Evolutionary conservation across 1,140 invertebrate species (phyloP), one percentile per base, ranked within the genome.

Genomic region (Andrena cerasifolii): DNA sequence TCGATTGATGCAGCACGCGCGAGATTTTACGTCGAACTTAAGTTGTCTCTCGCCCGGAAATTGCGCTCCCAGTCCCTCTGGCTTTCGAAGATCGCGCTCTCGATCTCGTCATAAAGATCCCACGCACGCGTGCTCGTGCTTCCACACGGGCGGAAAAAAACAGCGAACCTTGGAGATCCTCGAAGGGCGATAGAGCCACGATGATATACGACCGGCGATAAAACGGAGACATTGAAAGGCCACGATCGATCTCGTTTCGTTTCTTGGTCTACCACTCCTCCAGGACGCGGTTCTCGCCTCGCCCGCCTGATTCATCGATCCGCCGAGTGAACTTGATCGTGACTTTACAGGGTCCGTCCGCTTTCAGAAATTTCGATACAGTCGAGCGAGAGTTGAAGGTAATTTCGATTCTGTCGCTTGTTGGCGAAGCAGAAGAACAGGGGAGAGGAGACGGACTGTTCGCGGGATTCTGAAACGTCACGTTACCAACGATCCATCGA

Each of bases 181-280:
- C 79, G 84, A 70, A 78, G 83, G 68, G 79, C 80, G 89, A 90
- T 84, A 87, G 90, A 91, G 87, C 83, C 89, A 85, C 85, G 89
- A 91, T 92, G 91, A 92, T 92, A 90, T 91, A 92, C 80, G 89
- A 87, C 86, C 82, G 85, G 86, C 88, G 90, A 91, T 91, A 90
- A 90, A 89, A 83, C 85, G 80, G 87, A 90, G 88, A 92, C 89
- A 91, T 90, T 89, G 88, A 89, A 86, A 86, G 84, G 74, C 83
- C 75, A 36, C 58, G 84, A 91, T 90, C 89, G 87, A 90, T 89
- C 73, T 78, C 80, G 70, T 84, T 87, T 80, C 85, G 79, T 87
- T 88, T 89, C 83, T 86, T 78, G 75, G 70, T 43, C 76, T 84
- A 71, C 83, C 80, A 61, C 77, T 81, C 65, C 75, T 75, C 78